Evolutionary conservation across 2,888 invertebrate species (phyloP), one percentile per base, ranked within the genome.

Genomic region (Dysmachus trigonus): DNA sequence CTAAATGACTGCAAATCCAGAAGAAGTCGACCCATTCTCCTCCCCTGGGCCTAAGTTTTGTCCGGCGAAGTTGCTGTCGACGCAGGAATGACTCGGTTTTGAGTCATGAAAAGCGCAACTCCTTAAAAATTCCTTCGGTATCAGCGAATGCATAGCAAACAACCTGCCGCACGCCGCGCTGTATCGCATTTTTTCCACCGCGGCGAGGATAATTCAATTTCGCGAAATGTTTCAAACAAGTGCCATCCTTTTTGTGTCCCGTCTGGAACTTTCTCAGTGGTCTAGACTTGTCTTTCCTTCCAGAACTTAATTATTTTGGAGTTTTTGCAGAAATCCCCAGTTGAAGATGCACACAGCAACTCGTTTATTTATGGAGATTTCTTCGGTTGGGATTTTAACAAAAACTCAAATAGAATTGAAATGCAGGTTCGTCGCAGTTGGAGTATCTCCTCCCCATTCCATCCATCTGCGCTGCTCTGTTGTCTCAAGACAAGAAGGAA

Each of bases 341-440:
- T 47, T 47, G 77, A 47, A 22, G 15, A 22, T 73, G 73, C 41
- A 47, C 41, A 47, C 13, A 47, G 27, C 13, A 6, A 30, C 47
- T 77, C 47, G 77, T 77, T 77, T 22, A 77, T 77, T 77, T 77
- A 77, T 77, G 77, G 77, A 77, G 47, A 77, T 77, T 77, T 77
- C 77, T 41, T 77, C 47, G 47, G 41, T 47, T 77, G 31, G 47
- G 77, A 41, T 41, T 77, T 77, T 77, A 77, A 77, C 30, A 77
- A 77, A 77, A 77, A 47, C 77, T 77, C 47, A 77, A 77, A 77
- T 77, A 77, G 47, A 47, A 77, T 27, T 77, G 77, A 77, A 77
- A 77, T 77, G 47, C 77, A 77, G 77, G 30, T 30, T 47, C 38
- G 47, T 47, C 73, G 15, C 31, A 73, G 31, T 33, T 73, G 73